Conservation (phyloP, 1,140 invertebrate genomes). For the Gryllus bimaculatus region DNA sequence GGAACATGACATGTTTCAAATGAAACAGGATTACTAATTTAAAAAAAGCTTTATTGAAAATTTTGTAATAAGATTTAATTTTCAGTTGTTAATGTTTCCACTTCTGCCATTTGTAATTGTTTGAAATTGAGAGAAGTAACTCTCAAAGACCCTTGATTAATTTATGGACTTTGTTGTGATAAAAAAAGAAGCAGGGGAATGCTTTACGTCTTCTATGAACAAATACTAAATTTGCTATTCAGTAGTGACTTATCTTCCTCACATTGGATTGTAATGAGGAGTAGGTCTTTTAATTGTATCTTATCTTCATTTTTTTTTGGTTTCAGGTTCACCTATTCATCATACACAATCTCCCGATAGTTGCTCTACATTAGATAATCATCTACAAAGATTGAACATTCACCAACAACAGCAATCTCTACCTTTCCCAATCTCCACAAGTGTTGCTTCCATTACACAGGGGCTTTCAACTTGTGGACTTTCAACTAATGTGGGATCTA, state of each 20-base stretch:
- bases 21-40: background rate
- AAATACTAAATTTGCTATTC: too few relatives aligned
- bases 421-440: constrained; percentile 19
- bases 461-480: constrained; percentile 25
- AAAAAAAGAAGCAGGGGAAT: too few relatives aligned
- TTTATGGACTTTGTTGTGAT: too few relatives aligned
- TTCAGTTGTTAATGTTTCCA: background rate
- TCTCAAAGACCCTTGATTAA: too few relatives aligned
- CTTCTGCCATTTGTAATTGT: too few relatives aligned
- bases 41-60: background rate
- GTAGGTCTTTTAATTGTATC: too few relatives aligned
- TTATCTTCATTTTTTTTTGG: background rate
- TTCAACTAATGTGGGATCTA: constrained; percentile 44
- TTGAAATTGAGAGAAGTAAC: too few relatives aligned
- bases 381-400: constrained; percentile 39
- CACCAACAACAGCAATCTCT: constrained; percentile 29
- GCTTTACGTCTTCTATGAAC: too few relatives aligned
- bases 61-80: background rate
- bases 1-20: too few relatives aligned
- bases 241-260: too few relatives aligned
- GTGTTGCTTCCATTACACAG: constrained; percentile 35
- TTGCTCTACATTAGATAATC: constrained; percentile 29
- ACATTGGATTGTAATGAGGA: too few relatives aligned
- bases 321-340: constrained; percentile 17
- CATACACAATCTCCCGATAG: constrained; percentile 1